phyloP scores from a whole-genome alignment of 2,797 vertebrate species.

The Hydrolagus colliei region DNA sequence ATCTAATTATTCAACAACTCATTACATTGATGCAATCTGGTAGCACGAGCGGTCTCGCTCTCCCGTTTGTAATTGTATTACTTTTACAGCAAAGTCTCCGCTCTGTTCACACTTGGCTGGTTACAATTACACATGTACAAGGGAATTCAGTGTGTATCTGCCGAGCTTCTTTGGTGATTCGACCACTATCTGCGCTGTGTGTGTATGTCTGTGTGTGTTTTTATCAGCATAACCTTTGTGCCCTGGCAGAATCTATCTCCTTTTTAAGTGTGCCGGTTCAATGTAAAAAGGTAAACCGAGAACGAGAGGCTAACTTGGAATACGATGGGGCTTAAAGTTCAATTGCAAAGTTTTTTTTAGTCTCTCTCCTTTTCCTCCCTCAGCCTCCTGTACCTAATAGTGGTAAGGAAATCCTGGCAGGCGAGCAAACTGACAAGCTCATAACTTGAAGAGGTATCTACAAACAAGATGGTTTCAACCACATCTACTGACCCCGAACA shows the following conservation, averaged over 20 bases:
- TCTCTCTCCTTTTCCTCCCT: slow-evolving; percentile 16
- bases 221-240: slow-evolving; percentile 37
- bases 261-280: slow-evolving; percentile 35
- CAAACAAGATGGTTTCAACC: slow-evolving; percentile 60
- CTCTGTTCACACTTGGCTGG: background rate
- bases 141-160: background rate
- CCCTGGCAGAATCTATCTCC: slow-evolving; percentile 42
- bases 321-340: slow-evolving; percentile 37
- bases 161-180: background rate
- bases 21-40: background rate
- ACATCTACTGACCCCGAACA: slow-evolving; percentile 58
- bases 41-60: background rate
- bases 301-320: slow-evolving; percentile 38
- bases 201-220: background rate
- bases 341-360: slow-evolving; percentile 26
- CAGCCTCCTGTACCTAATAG: background rate
- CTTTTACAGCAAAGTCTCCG: background rate
- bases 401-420: slow-evolving; percentile 51
- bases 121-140: background rate
- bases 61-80: background rate
- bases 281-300: slow-evolving; percentile 1
- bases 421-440: slow-evolving; percentile 53
- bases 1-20: background rate
- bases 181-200: background rate
- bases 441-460: slow-evolving; percentile 57